Evolutionary conservation across 1,140 invertebrate species (phyloP), one percentile per base, ranked within the genome.

Genomic region (Pseudomyrmex flavicornis): DNA sequence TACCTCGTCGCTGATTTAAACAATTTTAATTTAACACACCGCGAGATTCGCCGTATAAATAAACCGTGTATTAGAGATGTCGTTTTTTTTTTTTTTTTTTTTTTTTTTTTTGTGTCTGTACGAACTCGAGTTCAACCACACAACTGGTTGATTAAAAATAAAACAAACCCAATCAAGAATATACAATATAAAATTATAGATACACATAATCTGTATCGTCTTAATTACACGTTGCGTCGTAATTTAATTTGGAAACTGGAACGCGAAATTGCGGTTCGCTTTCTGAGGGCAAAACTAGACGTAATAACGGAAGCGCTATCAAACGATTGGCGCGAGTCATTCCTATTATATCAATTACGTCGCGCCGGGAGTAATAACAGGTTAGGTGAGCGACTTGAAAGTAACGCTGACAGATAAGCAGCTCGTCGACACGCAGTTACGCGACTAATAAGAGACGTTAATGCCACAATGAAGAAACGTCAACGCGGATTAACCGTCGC

Each of bases 291-390:
- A 63, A 63, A 48, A 75, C 2, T 17, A 35, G 59, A 75, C 17
- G 13, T 59, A 22, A 35, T 35, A 59, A 48, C 10, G 7, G 44
- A 72, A 61, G 44, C 8, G 50, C 61, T 61, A 80, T 80, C 66
- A 80, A 80, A 48, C n/a, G 54, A 80, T 80, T 58, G 35, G 46
- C n/a, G 54, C 76, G 46, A 70, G 35, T 79, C 52, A 20, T 48
- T 59, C 66, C 48, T 54, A 80, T 80, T 80, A 72, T 72, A 72
- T 72, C 76, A 80, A 80, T 80, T 80, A 80, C n/a, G 65, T 61
- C 10, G 20, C 46, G 54, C 20, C 44, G 44, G 13, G 44, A 50
- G 44, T 72, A 80, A 72, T 61, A 72, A 69, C 68, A 80, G 20
- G 54, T 80, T 80, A 61, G 76, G 9, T 59, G 65, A 79, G 52